phyloP scores from a whole-genome alignment of 2,888 invertebrate genomes.

The Aelia acuminata region DNA sequence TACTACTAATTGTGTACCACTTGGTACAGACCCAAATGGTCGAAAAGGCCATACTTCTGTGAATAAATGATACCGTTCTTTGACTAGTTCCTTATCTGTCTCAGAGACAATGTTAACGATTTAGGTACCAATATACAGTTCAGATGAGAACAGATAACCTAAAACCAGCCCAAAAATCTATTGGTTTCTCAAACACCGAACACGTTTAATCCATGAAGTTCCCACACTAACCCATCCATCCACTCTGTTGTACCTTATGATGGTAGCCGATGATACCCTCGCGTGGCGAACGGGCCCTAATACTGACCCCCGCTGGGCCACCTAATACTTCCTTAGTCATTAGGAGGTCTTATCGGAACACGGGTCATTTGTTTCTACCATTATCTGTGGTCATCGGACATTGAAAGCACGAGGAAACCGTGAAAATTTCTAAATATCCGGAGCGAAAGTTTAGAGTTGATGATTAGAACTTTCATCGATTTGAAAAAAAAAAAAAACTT shows the following conservation, averaged over 20 bases:
- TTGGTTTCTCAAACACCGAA: background rate
- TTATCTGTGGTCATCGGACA: background rate
- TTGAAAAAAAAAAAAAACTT: no score
- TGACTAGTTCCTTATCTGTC: no score
- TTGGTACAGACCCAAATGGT: no score
- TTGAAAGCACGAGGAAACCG: background rate
- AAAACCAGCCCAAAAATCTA: background rate
- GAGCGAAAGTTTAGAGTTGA: background rate
- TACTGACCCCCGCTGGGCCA: conserved; percentile 24
- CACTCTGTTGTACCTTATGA: background rate
- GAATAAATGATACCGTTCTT: no score
- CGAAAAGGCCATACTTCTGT: no score
- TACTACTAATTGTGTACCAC: no score
- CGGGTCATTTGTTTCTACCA: conserved; percentile 24
- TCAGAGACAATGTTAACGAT: no score
- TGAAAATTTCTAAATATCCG: background rate
- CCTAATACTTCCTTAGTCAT: conserved; percentile 1
- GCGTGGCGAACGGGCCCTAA: background rate
- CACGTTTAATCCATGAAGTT: background rate
- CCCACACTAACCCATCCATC: background rate
- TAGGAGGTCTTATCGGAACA: background rate
- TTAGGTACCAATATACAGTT: no score
- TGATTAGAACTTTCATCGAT: no score
- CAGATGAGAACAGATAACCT: background rate
- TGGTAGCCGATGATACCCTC: background rate